Evolutionary conservation across 2,113 vertebrate genomes (phyloP), one percentile per base, ranked within the genome.

Genomic region (Bettongia penicillata): DNA sequence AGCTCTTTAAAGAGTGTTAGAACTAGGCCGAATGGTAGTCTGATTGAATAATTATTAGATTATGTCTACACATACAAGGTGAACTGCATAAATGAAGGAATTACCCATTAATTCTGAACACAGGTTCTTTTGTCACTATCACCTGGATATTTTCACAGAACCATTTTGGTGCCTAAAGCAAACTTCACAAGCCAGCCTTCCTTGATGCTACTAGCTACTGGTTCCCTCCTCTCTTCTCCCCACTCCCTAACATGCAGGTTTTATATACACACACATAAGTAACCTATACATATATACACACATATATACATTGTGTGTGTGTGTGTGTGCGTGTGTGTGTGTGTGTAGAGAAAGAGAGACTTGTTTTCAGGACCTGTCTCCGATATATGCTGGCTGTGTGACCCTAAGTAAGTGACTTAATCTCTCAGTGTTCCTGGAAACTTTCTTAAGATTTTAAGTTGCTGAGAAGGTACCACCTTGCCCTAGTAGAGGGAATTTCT

Each of bases 71-170:
- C 91, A 90, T 96, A 43, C 92, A 68, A 93, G 91, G 28, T 12
- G 90, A 90, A 93, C 89, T 90, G 6, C 28, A 55, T 91, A 55
- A 55, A 95, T 94, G 89, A 94, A 89, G 84, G 93, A 57, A 93
- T 94, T 95, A 52, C 53, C 90, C 90, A 51, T 37, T 52, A 53
- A 91, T 93, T 68, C 19, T 49, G 50, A 31, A 28, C 55, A 28
- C 2, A 10, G 43, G 19, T 24, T 55, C 0, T 12, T 47, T 93
- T 53, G 28, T 31, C 51, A 43, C 25, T 22, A 47, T 49, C 61
- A 24, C 90, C 16, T 95, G 52, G 8, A 57, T 89, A 28, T 51
- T 90, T 84, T 8, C n/a, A 22, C 68, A 84, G 37, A 84, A 19
- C 68, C 68, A 84, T 84, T 84, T 84, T 19, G 16, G 19, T 43